phyloP scores from a whole-genome alignment of 2,888 invertebrate species.

The Ophion ventricosus region DNA sequence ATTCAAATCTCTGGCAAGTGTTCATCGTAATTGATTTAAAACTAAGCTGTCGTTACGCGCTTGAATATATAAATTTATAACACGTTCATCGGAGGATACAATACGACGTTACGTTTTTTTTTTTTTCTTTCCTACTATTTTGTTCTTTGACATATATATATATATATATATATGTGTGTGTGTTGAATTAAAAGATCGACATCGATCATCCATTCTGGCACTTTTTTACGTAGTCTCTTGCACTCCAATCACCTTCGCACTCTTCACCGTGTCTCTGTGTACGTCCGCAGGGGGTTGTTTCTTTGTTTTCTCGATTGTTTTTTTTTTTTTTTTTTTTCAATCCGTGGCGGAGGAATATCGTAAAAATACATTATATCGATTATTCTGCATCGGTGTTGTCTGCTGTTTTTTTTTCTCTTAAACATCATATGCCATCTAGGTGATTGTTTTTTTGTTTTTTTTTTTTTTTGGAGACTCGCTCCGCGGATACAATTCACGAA shows the following conservation, averaged over 20 bases:
- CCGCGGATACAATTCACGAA: constrained; percentile 56
- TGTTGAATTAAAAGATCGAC: constrained; percentile 17
- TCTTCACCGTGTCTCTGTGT: constrained; percentile 31
- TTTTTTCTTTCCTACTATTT: constrained; percentile 33
- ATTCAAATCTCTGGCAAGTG: constrained; percentile 82
- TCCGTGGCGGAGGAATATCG: constrained; percentile 64
- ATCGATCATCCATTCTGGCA: constrained; percentile 52
- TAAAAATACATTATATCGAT: constrained; percentile 73
- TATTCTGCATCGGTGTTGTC: constrained; percentile 52
- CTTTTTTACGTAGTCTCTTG: constrained; percentile 50
- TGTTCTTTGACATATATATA: constrained; percentile 26
- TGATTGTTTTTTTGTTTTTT: constrained; percentile 19
- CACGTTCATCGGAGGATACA: constrained; percentile 61
- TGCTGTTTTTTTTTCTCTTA: constrained; percentile 24
- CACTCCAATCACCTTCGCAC: constrained; percentile 60
- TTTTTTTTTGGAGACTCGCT: constrained; percentile 10
- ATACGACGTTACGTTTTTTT: constrained; percentile 63
- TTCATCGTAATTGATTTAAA: constrained; percentile 66
- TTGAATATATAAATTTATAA: constrained; percentile 62
- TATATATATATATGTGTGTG: constrained; percentile 9
- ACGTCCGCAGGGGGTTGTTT: constrained; percentile 42
- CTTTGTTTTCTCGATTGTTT: constrained; percentile 5
- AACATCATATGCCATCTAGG: constrained; percentile 6
- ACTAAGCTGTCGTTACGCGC: constrained; percentile 57
- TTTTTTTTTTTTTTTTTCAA: constrained; percentile 36